Evolutionary conservation across 2,888 invertebrate species (phyloP), one percentile per base, ranked within the genome.

Genomic region (Callimorpha dominula): DNA sequence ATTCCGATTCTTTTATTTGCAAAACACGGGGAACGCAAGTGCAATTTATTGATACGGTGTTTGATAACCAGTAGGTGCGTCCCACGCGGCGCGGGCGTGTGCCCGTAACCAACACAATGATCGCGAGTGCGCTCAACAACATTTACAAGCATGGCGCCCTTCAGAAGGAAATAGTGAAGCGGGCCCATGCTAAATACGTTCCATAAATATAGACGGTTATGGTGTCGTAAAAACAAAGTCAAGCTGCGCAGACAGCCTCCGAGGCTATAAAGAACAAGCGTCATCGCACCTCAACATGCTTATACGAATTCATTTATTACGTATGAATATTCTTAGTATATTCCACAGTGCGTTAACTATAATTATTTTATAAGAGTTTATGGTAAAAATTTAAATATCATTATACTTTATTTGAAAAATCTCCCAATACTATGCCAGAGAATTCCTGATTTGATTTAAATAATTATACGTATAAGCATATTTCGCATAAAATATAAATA

Each of bases 11-110:
- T 94, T 95, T 95, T 95, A 92, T 93, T 94, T 93, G 88, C 88
- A 83, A 89, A 89, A 92, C 92, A 92, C 90, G 91, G 91, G 90
- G 86, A 90, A 92, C 90, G 90, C 93, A 92, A 93, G 92, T 93
- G 91, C 93, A 95, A 95, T 95, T 95, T 95, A 95, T 95, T 94
- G 94, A 93, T 93, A 90, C 92, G 87, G 92, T 90, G 89, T 88
- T 89, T 91, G 95, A 95, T 95, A 95, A 89, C 91, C 94, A 93
- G 94, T 92, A 94, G 94, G 90, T 89, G 86, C 94, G 84, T 84
- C 94, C 94, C 94, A 95, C 95, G 95, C 94, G 87, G 86, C 81
- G 84, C 84, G 71, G 82, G 81, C 77, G 74, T 78, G 83, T 88
- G 71, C 65, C 76, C 77, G 70, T 68, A 73, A 54, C 73, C 72